Conservation (phyloP, 2,888 invertebrate genomes). For the Oithona nana region DNA sequence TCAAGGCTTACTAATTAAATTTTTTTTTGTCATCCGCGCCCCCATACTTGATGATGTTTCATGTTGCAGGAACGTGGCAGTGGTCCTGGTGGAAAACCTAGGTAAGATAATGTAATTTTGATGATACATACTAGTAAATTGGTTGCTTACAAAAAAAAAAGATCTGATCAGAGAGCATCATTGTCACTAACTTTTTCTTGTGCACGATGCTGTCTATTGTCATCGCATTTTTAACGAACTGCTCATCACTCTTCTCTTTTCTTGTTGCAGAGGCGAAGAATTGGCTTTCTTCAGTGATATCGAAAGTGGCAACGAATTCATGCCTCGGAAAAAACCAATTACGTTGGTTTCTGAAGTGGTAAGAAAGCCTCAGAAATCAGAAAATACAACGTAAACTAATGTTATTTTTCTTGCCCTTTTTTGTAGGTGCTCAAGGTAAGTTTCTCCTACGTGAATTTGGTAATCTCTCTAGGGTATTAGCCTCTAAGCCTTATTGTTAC, state of each 20-base stretch:
- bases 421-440: slow-evolving; percentile 19
- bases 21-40: too few relatives aligned
- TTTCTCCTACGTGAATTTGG: not conserved
- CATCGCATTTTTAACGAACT: too few relatives aligned
- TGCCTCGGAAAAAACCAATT: slow-evolving; percentile 87
- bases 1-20: too few relatives aligned
- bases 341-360: slow-evolving; percentile 97
- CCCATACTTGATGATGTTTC: not conserved
- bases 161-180: too few relatives aligned
- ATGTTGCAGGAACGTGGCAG: not conserved
- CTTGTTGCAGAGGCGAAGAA: slow-evolving; percentile 28
- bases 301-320: slow-evolving; percentile 95
- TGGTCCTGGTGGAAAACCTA: not conserved
- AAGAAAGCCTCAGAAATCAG: slow-evolving; percentile 36
- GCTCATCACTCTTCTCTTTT: too few relatives aligned
- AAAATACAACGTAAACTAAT: too few relatives aligned
- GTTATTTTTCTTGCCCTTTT: too few relatives aligned
- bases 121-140: too few relatives aligned
- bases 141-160: too few relatives aligned
- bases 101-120: too few relatives aligned
- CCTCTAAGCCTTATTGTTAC: not conserved
- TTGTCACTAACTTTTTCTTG: too few relatives aligned
- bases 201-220: too few relatives aligned
- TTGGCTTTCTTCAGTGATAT: slow-evolving; percentile 99
- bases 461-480: not conserved